Base-by-base conservation (phyloP, 2,888 invertebrate genomes). In the Gastracanthus pulcherrimus region DNA sequence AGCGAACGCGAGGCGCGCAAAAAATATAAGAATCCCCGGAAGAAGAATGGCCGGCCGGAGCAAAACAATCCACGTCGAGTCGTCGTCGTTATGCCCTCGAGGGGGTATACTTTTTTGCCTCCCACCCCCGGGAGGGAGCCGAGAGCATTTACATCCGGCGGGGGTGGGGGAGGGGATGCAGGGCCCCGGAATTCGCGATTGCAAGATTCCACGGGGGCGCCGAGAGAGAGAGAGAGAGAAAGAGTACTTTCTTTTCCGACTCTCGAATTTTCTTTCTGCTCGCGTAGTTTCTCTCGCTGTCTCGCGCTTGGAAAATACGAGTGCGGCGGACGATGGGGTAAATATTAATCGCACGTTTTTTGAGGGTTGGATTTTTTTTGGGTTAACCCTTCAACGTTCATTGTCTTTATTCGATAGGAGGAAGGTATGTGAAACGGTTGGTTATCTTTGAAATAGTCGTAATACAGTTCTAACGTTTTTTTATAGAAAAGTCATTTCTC, bases 141-240 rank as follows among this genome's bases (percentile, higher is more conserved):
- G 62, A 45, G 76, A 67, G 82, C 67, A 84, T 85, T 89, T 88
- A 87, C 88, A 89, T 88, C 87, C 86, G 82, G 70, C 45, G 41
- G 26, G n/a, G n/a, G n/a, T n/a, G n/a, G n/a, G n/a, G n/a, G n/a
- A n/a, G n/a, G n/a, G n/a, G n/a, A n/a, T n/a, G n/a, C 11, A 38
- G 64, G 11, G 4, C 82, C 81, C 82, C 85, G 87, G 88, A 90
- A 90, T 90, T 89, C 85, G 86, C 86, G 87, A 90, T 90, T 89
- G 87, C 88, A 83, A 88, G 88, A 89, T 89, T 89, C 89, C 88
- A 78, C 64, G 78, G 70, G 82, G 67, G 70, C 76, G 66, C 60
- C 62, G 66, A 36, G 62, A 66, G 41, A n/a, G n/a, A n/a, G n/a
- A n/a, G 70, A 64, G 48, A 70, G 67, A 76, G 80, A 41, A 76